Percentiles rank a stretch among this genome's conserved stretches.
These are phyloP conservation scores for Asarcornis scutulata DNA, from an alignment of 2,113 vertebrate species.

Conservation along the genomic window DNA sequence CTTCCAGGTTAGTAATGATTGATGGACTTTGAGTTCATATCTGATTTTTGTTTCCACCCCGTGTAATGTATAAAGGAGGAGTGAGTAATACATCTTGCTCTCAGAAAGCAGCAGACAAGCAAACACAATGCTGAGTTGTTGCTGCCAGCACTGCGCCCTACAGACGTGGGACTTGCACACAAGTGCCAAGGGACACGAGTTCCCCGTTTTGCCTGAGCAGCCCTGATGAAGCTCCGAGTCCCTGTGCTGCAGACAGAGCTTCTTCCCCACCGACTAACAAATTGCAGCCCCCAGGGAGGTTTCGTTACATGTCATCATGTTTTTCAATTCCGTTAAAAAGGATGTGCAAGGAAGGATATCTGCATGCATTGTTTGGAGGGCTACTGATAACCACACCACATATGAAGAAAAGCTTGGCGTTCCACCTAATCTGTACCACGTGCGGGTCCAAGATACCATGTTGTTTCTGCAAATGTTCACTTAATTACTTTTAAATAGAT, in stretches of 20 bases:
- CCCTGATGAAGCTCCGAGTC: rapidly evolving
- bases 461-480: slow-evolving; percentile 15
- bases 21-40: neutral
- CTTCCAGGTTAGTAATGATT: neutral
- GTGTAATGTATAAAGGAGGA: neutral
- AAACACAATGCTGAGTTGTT: neutral
- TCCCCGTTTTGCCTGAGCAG: neutral
- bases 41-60: slow-evolving; percentile 21
- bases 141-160: rapidly evolving
- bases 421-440: neutral
- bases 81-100: neutral
- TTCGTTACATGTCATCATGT: rapidly evolving
- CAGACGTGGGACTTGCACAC: rapidly evolving
- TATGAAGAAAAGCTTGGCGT: neutral
- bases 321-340: neutral
- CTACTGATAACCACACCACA: neutral
- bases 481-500: slow-evolving; percentile 16
- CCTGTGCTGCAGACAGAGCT: neutral
- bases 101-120: neutral
- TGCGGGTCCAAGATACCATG: neutral
- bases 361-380: neutral
- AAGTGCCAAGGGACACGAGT: neutral
- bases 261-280: neutral
- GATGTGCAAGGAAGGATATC: neutral
- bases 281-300: neutral